Base-by-base conservation (phyloP, 2,113 vertebrate genomes). In the Leptodactylus fuscus region DNA sequence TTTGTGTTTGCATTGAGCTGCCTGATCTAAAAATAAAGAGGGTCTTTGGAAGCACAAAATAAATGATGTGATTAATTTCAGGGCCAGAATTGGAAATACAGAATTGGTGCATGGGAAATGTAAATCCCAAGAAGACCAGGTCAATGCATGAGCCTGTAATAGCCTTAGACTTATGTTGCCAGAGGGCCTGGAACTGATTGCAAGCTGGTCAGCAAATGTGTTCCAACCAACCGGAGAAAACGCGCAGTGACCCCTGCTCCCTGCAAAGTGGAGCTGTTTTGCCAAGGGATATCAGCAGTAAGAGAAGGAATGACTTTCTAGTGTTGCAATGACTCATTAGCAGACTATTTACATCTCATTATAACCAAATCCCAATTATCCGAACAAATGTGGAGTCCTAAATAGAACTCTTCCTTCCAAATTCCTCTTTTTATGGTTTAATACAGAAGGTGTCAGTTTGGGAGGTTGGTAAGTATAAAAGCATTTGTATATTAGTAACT, bases 1-100 rank as follows among this genome's bases (percentile, higher is more conserved):
- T 84, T 81, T 82, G 58, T 87, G 85, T 88, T 89, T 89, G 87
- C 85, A 83, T 85, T 70, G 76, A 82, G 73, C 73, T 0, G 0
- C 44, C 16, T 67, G 62, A 34, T 58, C 36, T 58, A 13, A 6
- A 75, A 73, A 83, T 69, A 69, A 58, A 44, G 24, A 75, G 9
- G n/a, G 70, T 36, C 49, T 84, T 49, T 49, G 18, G 38, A 46
- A 53, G 81, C 51, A 15, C 53, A 62, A 18, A 83, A 75, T 38
- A 73, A 67, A 85, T 77, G 48, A 49, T 77, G 55, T 77, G 82
- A 76, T 85, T 75, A 32, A 75, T 60, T 62, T 62, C 38, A n/a
- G 71, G 53, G 71, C 44, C 53, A 75, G 51, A 83, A 83, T 62
- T 83, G 36, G 29, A 75, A 83, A 41, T 76, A 44, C 81, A 32